Base-by-base conservation (phyloP, 2,797 vertebrate genomes). In the Triplophysa bombifrons region DNA sequence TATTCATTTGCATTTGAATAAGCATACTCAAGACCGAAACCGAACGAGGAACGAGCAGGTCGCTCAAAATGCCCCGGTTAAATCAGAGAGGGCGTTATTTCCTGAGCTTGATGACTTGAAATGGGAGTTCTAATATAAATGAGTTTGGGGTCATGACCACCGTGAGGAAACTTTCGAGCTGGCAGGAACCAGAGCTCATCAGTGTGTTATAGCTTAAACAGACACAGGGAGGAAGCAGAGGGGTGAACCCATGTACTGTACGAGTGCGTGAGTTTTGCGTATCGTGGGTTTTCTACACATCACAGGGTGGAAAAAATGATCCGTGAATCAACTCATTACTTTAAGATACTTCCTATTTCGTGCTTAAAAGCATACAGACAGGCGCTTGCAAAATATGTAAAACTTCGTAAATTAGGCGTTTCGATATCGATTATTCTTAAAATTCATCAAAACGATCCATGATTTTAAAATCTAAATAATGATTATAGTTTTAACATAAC, bases 11-110 rank as follows among this genome's bases (percentile, higher is more conserved):
- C 5, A n/a, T n/a, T n/a, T 55, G n/a, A 55, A 16, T 51, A 17
- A 51, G 46, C 46, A 48, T 48, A 46, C 46, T 51, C 16, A 27
- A 5, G 13, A 51, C 16, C 6, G 3, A 8, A 38, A 19, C 14
- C 9, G 11, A 66, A 67, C 19, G 16, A 17, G 46, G 27, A 30
- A 58, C 44, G 12, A n/a, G n/a, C 17, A 8, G 25, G 27, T 67
- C 30, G 75, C 25, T 56, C 66, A 41, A 58, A 22, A n/a, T 27
- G 88, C 88, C 85, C 84, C 63, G 66, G 82, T 71, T 91, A 85
- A 90, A 88, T 90, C 86, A 80, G 80, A 82, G 64, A 89, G 90
- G 90, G 91, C 92, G 91, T 90, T 90, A 87, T 91, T 94, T 94
- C 92, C 93, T 92, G 89, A 88, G 66, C 81, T 82, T 91, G 89